phyloP scores from a whole-genome alignment of 2,797 vertebrate species.

The Triplophysa yarkandensis region DNA sequence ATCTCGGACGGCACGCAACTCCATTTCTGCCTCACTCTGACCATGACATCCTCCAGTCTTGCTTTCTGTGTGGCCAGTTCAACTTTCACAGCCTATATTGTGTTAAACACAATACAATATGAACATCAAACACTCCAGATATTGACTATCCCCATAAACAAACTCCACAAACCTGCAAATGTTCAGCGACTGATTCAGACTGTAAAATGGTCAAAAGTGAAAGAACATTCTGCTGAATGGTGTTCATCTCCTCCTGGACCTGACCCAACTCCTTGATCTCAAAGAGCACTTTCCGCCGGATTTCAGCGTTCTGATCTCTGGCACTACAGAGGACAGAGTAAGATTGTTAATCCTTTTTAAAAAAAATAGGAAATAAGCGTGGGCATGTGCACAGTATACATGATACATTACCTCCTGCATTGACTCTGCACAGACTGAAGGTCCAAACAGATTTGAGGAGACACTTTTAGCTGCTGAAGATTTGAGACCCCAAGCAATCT shows the following conservation, averaged over 20 bases:
- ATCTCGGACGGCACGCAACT: slow-evolving; percentile 80
- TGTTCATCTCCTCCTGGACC: slow-evolving; percentile 70
- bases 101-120: slow-evolving; percentile 4
- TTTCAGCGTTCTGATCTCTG: slow-evolving; percentile 68
- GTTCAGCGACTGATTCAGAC: slow-evolving; percentile 58
- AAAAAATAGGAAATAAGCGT: no score
- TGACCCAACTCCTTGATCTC: slow-evolving; percentile 74
- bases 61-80: slow-evolving; percentile 73
- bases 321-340: slow-evolving; percentile 45
- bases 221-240: slow-evolving; percentile 66
- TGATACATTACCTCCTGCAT: slow-evolving; percentile 79
- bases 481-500: slow-evolving; percentile 69
- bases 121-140: slow-evolving; percentile 1
- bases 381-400: neutral
- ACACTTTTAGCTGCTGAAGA: slow-evolving; percentile 51
- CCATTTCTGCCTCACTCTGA: slow-evolving; percentile 73
- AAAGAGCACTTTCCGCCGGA: slow-evolving; percentile 65
- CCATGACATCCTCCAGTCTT: slow-evolving; percentile 74
- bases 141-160: neutral
- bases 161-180: slow-evolving; percentile 74
- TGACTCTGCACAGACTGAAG: slow-evolving; percentile 80
- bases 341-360: no score
- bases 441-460: slow-evolving; percentile 70
- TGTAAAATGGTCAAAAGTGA: slow-evolving; percentile 43
- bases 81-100: slow-evolving; percentile 75